Evolutionary conservation across 2,113 vertebrate genomes (phyloP).

Genomic region (Pseudopodoces humilis): DNA sequence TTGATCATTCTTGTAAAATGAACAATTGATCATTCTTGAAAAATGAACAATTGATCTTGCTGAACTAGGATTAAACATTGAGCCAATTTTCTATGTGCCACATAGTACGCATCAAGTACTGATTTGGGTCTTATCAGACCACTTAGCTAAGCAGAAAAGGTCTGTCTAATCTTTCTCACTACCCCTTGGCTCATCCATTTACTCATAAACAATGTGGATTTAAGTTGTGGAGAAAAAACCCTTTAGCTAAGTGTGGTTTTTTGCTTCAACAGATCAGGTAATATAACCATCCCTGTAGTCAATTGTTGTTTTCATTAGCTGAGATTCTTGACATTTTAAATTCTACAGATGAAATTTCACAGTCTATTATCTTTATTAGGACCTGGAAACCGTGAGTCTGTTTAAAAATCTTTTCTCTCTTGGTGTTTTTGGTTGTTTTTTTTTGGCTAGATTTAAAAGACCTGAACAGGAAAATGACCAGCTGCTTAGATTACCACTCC

Average conservation of each 20-base stretch:
- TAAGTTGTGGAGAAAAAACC: neutral
- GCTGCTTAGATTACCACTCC: conserved; percentile 64
- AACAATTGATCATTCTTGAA: conserved; percentile 4
- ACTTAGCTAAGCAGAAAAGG: neutral
- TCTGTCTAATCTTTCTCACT: neutral
- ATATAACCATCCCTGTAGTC: neutral
- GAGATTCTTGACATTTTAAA: conserved; percentile 35
- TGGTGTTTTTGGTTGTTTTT: neutral
- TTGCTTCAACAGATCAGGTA: neutral
- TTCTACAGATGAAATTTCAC: conserved; percentile 39
- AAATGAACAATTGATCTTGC: neutral
- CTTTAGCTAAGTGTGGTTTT: neutral
- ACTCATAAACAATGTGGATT: neutral
- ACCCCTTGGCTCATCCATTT: neutral
- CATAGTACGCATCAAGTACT: neutral
- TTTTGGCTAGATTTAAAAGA: conserved; percentile 3
- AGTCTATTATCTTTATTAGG: conserved; percentile 40
- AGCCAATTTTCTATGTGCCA: neutral
- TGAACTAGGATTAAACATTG: neutral
- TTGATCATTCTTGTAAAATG: neutral
- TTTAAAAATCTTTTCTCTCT: conserved; percentile 9
- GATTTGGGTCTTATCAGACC: neutral
- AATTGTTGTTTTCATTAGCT: neutral
- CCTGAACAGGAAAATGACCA: conserved; percentile 63
- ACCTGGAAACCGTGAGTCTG: neutral